phyloP scores from a whole-genome alignment of 2,797 vertebrate species.

The Pygocentrus nattereri region DNA sequence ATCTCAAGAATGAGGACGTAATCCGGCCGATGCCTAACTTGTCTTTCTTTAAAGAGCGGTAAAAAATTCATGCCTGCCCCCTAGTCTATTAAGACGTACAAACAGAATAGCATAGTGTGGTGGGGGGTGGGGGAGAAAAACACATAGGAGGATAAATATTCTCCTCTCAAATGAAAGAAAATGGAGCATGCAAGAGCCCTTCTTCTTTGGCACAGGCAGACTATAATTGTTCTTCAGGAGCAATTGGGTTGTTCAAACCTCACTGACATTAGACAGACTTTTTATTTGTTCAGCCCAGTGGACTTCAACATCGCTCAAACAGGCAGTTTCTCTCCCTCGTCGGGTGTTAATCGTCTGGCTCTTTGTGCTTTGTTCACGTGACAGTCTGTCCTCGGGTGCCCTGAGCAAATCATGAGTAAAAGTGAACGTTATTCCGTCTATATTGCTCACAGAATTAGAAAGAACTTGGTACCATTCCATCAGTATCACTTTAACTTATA shows the following conservation, averaged over 20 bases:
- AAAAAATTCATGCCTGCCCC: conserved; percentile 27
- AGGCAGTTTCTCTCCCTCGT: conserved; percentile 22
- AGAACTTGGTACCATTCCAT: not conserved
- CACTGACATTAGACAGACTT: conserved; percentile 10
- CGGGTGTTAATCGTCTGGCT: conserved; percentile 35
- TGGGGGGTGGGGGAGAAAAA: not conserved
- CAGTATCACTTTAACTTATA: not conserved
- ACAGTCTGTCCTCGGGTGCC: conserved; percentile 4
- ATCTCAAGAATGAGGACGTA: not conserved
- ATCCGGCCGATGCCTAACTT: not conserved
- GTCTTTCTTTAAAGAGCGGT: conserved; percentile 10
- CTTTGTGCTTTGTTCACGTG: not conserved
- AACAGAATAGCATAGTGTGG: conserved; percentile 24
- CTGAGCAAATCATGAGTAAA: conserved; percentile 12
- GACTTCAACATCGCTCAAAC: conserved; percentile 26
- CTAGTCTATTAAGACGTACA: conserved; percentile 29
- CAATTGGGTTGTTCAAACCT: not conserved
- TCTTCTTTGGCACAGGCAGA: not conserved
- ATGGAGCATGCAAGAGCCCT: not conserved
- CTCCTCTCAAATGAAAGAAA: not conserved
- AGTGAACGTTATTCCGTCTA: not conserved
- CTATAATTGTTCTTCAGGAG: not conserved
- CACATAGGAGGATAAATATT: not conserved
- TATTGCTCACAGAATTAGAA: conserved; percentile 18
- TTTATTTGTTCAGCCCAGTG: conserved; percentile 45